phyloP scores from a whole-genome alignment of 2,113 vertebrate genomes.

The Sander lucioperca region DNA sequence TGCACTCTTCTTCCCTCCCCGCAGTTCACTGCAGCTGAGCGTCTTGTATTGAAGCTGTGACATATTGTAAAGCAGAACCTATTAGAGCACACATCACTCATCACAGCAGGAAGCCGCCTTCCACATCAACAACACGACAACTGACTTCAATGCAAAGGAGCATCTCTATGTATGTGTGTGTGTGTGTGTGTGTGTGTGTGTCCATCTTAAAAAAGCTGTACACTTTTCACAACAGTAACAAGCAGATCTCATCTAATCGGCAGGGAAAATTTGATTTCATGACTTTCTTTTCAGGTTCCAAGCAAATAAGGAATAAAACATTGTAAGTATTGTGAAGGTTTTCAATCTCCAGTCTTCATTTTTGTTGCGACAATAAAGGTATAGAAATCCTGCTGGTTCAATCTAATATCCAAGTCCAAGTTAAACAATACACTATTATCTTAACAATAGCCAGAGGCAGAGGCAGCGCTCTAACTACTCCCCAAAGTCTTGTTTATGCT shows the following conservation, averaged over 20 bases:
- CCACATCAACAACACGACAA: slow-evolving; percentile 61
- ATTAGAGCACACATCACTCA: slow-evolving; percentile 77
- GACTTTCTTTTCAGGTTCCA: slow-evolving; percentile 22
- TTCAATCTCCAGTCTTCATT: slow-evolving; percentile 1
- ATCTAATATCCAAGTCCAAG: slow-evolving; percentile 43
- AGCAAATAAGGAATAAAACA: slow-evolving; percentile 32
- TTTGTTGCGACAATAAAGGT: background rate
- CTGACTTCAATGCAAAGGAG: slow-evolving; percentile 46
- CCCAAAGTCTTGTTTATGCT: slow-evolving; percentile 68
- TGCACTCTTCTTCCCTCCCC: slow-evolving; percentile 50
- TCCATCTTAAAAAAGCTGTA: slow-evolving; percentile 18
- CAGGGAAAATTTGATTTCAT: slow-evolving; percentile 36
- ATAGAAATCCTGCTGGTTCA: slow-evolving; percentile 16
- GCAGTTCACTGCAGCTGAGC: slow-evolving; percentile 45
- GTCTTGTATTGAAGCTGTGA: slow-evolving; percentile 65
- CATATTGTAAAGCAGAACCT: slow-evolving; percentile 71
- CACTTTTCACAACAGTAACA: slow-evolving; percentile 24
- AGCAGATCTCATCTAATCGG: slow-evolving; percentile 35
- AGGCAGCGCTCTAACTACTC: slow-evolving; percentile 59
- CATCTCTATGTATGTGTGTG: slow-evolving; percentile 1
- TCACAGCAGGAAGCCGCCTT: slow-evolving; percentile 56
- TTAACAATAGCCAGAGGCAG: slow-evolving; percentile 61
- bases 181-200: slow-evolving; percentile 15
- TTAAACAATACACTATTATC: slow-evolving; percentile 58
- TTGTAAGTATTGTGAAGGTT: background rate